Percentiles rank a stretch among this genome's conserved stretches.
Evolutionary conservation across 2,797 vertebrate genomes (phyloP).

Genomic region (Sebastes diploproa): DNA sequence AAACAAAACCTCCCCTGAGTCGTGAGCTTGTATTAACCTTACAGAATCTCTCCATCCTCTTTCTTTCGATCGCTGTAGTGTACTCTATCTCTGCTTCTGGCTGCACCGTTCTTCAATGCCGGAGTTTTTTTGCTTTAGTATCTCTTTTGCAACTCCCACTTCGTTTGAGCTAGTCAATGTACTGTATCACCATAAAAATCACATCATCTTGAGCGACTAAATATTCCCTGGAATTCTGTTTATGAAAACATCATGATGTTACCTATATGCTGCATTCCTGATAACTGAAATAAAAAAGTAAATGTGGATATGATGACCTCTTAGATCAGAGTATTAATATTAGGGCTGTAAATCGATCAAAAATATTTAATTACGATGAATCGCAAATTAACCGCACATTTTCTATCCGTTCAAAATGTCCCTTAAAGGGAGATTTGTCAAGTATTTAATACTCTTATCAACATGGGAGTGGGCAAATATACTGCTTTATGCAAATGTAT

Average conservation of each 20-base stretch:
- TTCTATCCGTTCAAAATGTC: too few relatives aligned
- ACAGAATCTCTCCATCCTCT: conserved; percentile 16
- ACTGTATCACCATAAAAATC: not conserved
- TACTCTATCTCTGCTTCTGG: not conserved
- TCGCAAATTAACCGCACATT: too few relatives aligned
- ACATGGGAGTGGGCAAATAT: too few relatives aligned
- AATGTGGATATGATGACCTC: not conserved
- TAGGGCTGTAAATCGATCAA: accelerated
- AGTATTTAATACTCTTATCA: too few relatives aligned
- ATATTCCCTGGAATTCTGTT: not conserved
- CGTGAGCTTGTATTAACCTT: conserved; percentile 35
- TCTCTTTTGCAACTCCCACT: not conserved
- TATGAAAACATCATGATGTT: not conserved
- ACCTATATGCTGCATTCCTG: not conserved
- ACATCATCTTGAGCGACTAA: not conserved
- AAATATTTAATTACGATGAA: too few relatives aligned
- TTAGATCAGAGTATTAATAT: not conserved
- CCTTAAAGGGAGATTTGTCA: too few relatives aligned
- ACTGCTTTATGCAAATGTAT: too few relatives aligned
- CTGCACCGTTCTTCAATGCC: not conserved
- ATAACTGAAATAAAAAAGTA: not conserved
- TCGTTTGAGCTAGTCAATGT: not conserved
- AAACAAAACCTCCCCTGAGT: conserved; percentile 43
- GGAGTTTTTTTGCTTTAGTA: not conserved
- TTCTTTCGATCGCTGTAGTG: not conserved